Percentiles rank a stretch among this genome's conserved stretches.
Conservation (phyloP, 2,888 invertebrate genomes). For the Eledona agricola region DNA sequence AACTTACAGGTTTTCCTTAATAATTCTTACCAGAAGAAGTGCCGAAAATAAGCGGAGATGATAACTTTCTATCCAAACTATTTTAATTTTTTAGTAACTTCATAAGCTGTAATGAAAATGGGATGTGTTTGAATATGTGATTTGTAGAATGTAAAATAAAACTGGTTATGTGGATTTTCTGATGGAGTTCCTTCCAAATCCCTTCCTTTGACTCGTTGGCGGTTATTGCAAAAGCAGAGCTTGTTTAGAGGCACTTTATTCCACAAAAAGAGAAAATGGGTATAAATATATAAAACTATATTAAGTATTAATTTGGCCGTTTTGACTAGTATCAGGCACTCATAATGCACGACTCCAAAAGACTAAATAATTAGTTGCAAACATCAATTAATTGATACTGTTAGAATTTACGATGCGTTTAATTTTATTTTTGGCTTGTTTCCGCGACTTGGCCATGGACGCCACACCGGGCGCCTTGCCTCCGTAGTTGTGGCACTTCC, state of each 20-base stretch:
- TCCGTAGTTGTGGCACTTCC: slow-evolving; percentile 46
- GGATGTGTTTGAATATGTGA: slow-evolving; percentile 37
- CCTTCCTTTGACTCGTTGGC: background rate
- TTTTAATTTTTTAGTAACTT: slow-evolving; percentile 25
- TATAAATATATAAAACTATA: slow-evolving; percentile 26
- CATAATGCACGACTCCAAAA: slow-evolving; percentile 16
- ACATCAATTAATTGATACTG: slow-evolving; percentile 1
- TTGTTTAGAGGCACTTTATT: slow-evolving; percentile 27
- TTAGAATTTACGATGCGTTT: slow-evolving; percentile 34
- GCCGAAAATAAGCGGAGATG: slow-evolving; percentile 63
- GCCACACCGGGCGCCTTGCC: slow-evolving; percentile 47
- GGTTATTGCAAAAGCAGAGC: slow-evolving; percentile 4
- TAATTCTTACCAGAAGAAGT: slow-evolving; percentile 60
- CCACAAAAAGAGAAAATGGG: slow-evolving; percentile 27
- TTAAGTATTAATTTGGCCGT: slow-evolving; percentile 33
- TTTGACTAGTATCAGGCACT: slow-evolving; percentile 39
- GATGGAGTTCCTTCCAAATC: slow-evolving; percentile 1
- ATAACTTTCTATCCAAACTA: slow-evolving; percentile 42
- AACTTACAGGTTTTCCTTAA: slow-evolving; percentile 56
- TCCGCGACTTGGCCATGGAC: slow-evolving; percentile 43
- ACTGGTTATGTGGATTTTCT: slow-evolving; percentile 21
- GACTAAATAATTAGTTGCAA: slow-evolving; percentile 11
- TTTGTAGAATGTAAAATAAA: slow-evolving; percentile 35
- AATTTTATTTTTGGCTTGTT: slow-evolving; percentile 44
- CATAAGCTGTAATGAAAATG: slow-evolving; percentile 27